Conservation (phyloP, 1,140 invertebrate genomes). For the Pseudobourletiella spinata region DNA sequence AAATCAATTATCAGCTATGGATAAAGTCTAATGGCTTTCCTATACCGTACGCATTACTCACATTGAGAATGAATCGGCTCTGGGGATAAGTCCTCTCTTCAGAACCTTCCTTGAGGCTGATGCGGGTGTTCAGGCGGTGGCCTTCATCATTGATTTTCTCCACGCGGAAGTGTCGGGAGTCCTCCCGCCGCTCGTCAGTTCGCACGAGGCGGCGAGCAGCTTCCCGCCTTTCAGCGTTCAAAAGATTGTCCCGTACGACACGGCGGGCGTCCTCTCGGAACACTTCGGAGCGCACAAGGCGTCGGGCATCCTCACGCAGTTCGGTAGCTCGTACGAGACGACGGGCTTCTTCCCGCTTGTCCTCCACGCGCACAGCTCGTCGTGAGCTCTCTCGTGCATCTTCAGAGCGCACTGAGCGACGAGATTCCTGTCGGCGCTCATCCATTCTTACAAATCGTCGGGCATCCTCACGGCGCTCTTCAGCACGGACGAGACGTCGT, state of each 20-base stretch:
- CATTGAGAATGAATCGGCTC: too few relatives aligned
- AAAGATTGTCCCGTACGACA: background rate
- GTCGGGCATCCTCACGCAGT: background rate
- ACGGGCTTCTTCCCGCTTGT: background rate
- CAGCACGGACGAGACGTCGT: slow-evolving; percentile 7
- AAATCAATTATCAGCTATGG: slow-evolving; percentile 5
- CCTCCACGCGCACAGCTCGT: slow-evolving; percentile 10
- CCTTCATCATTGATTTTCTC: background rate
- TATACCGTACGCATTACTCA: background rate
- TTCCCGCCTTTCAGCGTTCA: background rate
- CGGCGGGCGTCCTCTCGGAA: background rate
- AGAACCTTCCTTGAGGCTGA: too few relatives aligned
- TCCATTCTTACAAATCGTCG: background rate
- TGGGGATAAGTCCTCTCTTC: too few relatives aligned
- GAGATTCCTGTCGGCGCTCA: background rate
- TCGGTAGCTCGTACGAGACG: background rate
- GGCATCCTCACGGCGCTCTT: background rate
- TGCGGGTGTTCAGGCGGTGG: too few relatives aligned
- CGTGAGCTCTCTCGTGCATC: background rate
- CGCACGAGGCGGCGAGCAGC: background rate
- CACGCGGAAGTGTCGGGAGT: background rate
- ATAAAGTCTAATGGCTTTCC: background rate
- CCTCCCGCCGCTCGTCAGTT: background rate
- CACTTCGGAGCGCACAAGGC: background rate
- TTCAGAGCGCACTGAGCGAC: background rate